Base-by-base conservation (phyloP, 1,140 invertebrate species). In the Sesamia nonagrioides region DNA sequence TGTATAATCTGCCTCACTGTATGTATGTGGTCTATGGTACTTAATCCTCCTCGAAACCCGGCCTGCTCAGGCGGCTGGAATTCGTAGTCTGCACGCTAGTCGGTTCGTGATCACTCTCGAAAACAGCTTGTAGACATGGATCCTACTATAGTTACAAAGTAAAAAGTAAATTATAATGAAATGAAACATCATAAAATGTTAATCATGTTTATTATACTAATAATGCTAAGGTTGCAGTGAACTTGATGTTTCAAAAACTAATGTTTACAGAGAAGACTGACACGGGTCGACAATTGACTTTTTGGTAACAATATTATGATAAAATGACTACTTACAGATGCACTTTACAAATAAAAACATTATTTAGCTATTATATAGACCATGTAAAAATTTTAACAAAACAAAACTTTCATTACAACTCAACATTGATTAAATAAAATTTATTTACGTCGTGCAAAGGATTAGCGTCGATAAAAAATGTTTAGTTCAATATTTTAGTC, bases 141-240 rank as follows among this genome's bases (percentile, higher is more conserved):
- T n/a, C n/a, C n/a, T n/a, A n/a, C n/a, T n/a, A 3, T 27, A 27
- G 27, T 27, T 27, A 27, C 27, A 45, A 11, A 45, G 11, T 4
- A 13, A 61, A 63, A 37, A 17, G 21, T 6, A 18, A 5, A 33
- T 21, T 27, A 7, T 40, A 61, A 60, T 78, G 27, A 80, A 79
- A 78, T 82, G 84, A 87, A 87, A 85, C 77, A 58, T 76, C 33
- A 75, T 50, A 78, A 85, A 82, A 86, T 90, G 86, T 93, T 93
- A 91, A 91, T 91, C 83, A 89, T 89, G 87, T 94, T 92, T 94
- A 92, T 94, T 92, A 87, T 78, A 82, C 72, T 88, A 89, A 87
- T 92, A 91, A 93, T 89, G 80, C 88, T 91, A 91, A 84, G 86
- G 85, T 90, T 90, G 89, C 84, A 91, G 86, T 89, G 87, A 92